Base-by-base conservation (phyloP, 2,797 vertebrate genomes). In the Intellagama lesueurii region DNA sequence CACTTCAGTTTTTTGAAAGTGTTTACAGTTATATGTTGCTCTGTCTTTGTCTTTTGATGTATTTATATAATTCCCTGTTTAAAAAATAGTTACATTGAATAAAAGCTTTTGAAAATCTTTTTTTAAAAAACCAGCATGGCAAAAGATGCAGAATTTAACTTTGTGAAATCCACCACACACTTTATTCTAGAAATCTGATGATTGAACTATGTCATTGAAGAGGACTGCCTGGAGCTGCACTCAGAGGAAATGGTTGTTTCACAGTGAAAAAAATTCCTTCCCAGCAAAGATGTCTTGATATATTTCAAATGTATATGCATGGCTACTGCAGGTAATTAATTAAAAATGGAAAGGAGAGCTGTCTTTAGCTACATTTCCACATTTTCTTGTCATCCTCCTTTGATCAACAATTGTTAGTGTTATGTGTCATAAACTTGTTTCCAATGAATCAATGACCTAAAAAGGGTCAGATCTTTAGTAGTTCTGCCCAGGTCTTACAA, bases 211-310 rank as follows among this genome's bases (percentile, higher is more conserved):
- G 19, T 40, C 0, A 1, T 72, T 47, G 87, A 44, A 52, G 47
- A n/a, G 79, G 32, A 7, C 85, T 88, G 77, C 79, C 14, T 28
- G 22, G 49, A 92, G 68, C 56, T 60, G n/a, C 44, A 72, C 0
- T 83, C 35, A 81, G 87, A 85, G 32, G 7, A 82, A 49, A 49
- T 0, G n/a, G 7, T 22, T 87, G 82, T 22, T 72, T 85, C n/a
- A 84, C 64, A 77, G 89, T 88, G 56, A 64, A 87, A 26, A 60
- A 92, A 56, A 49, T 49, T 17, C 14, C 83, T 49, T 78, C 16
- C 40, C n/a, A 70, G 14, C 12, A 77, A 28, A 14, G 73, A 3
- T 40, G 24, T 40, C 28, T 40, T 14, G 4, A 69, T 44, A 88
- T 68, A 32, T 89, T 16, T 81, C 16, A 83, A 91, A 94, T 69